Evolutionary conservation across 2,113 vertebrate genomes (phyloP).

Genomic region (Anguilla rostrata): DNA sequence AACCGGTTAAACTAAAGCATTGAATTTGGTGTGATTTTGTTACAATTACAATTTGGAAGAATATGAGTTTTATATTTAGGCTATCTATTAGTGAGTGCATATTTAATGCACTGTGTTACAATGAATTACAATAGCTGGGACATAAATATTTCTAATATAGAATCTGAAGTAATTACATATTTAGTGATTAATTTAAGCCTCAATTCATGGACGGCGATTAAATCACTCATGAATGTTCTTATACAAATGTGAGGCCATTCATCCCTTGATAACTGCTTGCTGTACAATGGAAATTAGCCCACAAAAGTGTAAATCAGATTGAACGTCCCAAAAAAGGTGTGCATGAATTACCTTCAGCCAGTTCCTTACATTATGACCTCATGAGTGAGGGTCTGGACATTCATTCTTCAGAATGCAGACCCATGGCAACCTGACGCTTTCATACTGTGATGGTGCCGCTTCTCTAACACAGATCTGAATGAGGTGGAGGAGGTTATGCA

Average conservation of each 20-base stretch:
- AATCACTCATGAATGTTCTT: neutral
- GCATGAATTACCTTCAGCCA: neutral
- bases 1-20: too few relatives aligned
- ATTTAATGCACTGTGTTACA: neutral
- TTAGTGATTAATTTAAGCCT: neutral
- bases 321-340: neutral
- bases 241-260: neutral
- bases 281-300: neutral
- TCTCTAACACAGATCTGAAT: conserved; percentile 68
- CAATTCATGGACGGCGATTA: neutral
- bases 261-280: neutral
- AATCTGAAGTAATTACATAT: neutral
- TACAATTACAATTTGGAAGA: too few relatives aligned
- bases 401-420: too few relatives aligned
- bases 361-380: neutral
- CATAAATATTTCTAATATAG: neutral
- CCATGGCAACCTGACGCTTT: too few relatives aligned
- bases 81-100: neutral
- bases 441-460: conserved; percentile 14
- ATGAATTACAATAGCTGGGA: neutral
- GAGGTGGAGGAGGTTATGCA: conserved; percentile 84
- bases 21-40: too few relatives aligned
- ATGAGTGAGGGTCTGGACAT: too few relatives aligned
- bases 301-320: too few relatives aligned
- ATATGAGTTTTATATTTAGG: too few relatives aligned